Evolutionary conservation across 2,888 invertebrate species (phyloP), one percentile per base, ranked within the genome.

Genomic region (Rhagophthalmus giganteus): DNA sequence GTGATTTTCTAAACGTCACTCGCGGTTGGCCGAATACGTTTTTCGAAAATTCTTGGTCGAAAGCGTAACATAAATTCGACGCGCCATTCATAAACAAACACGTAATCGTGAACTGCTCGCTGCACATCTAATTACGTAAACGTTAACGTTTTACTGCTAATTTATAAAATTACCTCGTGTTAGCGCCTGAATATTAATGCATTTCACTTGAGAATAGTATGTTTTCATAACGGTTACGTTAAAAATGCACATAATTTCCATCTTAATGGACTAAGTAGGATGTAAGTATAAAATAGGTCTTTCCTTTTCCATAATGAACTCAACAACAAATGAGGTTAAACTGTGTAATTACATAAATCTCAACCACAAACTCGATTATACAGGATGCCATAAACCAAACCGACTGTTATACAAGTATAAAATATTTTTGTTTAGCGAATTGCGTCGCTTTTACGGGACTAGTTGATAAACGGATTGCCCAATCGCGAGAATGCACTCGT

Each of bases 191-290:
- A 37, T 37, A 37, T 37, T 37, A 26, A 37, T 37, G 24, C 5
- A 20, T 12, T 16, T 11, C 8, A 3, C 8, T 27, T 9, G 12
- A 35, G 35, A 35, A 35, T 10, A 6, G 2, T 16, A 35, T 35
- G 10, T 34, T 24, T 12, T 33, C 9, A 33, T 33, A 14, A 4
- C 33, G 27, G 27, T 2, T 8, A 10, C 26, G 27, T 10, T 38
- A 27, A 27, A 38, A 38, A 38, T 38, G 12, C 38, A 38, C 38
- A 28, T 26, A 38, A 38, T 38, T 38, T 27, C 28, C 27, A 38
- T 38, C 8, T 38, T 38, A 38, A 38, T 38, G 12, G 15, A 14
- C 25, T 11, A 38, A 35, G 25, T 35, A 24, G 24, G 10, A 35
- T 35, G 25, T 27, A 9, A 27, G 8, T 27, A 27, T 10, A 9